Conservation (phyloP, 1,140 invertebrate genomes). For the Phymorhynchus buccinoides region DNA sequence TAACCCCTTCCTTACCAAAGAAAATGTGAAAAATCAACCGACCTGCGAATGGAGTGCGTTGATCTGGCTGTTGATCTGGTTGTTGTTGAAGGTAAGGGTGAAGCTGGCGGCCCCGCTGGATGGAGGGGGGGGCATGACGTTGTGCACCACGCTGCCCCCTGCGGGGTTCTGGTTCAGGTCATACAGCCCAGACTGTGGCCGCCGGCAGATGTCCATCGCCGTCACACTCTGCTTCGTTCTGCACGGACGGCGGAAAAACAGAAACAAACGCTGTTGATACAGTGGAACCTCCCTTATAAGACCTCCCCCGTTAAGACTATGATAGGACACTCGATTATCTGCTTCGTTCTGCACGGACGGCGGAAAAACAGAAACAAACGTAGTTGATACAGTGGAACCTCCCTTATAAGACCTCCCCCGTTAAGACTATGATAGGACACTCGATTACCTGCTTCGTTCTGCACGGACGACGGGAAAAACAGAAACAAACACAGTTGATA, state of each 20-base stretch:
- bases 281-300: too few species aligned
- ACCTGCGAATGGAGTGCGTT: constrained; percentile 74
- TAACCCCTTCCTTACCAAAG: too few species aligned
- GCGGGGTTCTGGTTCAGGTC: constrained; percentile 67
- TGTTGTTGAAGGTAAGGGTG: constrained; percentile 86
- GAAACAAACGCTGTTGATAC: too few species aligned
- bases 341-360: constrained; percentile 66
- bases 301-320: too few species aligned
- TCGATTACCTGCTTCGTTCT: constrained; percentile 73
- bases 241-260: constrained; percentile 33
- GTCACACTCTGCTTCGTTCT: constrained; percentile 72
- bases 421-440: too few species aligned
- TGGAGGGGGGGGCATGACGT: constrained; percentile 81
- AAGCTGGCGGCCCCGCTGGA: constrained; percentile 88
- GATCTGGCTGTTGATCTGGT: constrained; percentile 82
- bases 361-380: too few species aligned
- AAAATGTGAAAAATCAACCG: not conserved
- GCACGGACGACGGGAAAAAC: constrained; percentile 33
- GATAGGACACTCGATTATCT: too few species aligned
- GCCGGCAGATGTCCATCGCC: constrained; percentile 72
- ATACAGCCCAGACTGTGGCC: constrained; percentile 65
- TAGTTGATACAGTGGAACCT: too few species aligned
- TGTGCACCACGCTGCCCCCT: constrained; percentile 71
- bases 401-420: too few species aligned
- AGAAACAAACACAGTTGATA: too few species aligned